Evolutionary conservation across 2,113 vertebrate genomes (phyloP), one percentile per base, ranked within the genome.

Genomic region (Etia nguti): DNA sequence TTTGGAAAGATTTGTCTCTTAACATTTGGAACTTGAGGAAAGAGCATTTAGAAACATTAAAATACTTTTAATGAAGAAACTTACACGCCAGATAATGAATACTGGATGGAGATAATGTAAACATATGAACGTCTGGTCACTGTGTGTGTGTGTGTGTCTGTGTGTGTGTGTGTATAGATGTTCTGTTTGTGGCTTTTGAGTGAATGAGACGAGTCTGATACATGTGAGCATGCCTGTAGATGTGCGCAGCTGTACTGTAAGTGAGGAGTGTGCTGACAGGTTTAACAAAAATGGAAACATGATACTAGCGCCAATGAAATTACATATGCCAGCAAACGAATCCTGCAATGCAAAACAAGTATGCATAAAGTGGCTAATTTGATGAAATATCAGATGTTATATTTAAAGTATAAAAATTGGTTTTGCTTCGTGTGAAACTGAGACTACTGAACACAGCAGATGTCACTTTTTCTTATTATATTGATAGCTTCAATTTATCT

Each of bases 381-480:
- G 31, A 88, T 83, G 18, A 89, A 86, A 75, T 84, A 84, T 84
- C 36, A 80, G 77, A 90, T 56, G 82, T 86, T 81, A 87, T 85
- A 90, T 91, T 90, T 93, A 81, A 52, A 77, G 56, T 62, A 73
- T 81, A 75, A 62, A 56, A 79, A 65, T 70, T 50, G 18, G 77
- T 89, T 91, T 86, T 62, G 36, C 88, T 38, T 56, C 0, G 60
- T 90, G 80, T 75, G 18, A 89, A 91, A 88, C 86, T 79, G 60
- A 91, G 36, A 86, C 43, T 54, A 62, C 79, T 80, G 86, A 91
- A 85, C 82, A 81, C 34, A 29, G 85, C 81, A 89, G 92, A 93
- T 94, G 95, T 93, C 92, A 94, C 84, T 88, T 90, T 90, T 87
- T 83, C 81, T 79, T 89, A 68, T 88, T 86, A 31, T 92, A 90